Percentiles rank a stretch among this genome's conserved stretches.
Conservation (phyloP, 2,888 invertebrate genomes). For the Scaptomyza polygonia region DNA sequence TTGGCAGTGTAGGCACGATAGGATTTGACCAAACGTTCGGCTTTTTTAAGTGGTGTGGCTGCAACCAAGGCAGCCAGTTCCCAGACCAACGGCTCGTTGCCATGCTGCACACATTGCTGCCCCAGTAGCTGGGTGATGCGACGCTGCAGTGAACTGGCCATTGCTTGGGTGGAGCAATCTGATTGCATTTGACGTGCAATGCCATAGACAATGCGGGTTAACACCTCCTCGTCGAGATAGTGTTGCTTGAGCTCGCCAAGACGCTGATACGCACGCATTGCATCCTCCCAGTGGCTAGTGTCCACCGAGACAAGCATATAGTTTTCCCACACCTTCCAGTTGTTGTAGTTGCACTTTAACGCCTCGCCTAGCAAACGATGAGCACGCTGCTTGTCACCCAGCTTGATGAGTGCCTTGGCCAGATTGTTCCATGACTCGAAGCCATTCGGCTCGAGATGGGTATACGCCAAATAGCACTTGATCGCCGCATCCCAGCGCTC, state of each 20-base stretch:
- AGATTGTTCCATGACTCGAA: slow-evolving; percentile 99
- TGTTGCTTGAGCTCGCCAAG: slow-evolving; percentile 93
- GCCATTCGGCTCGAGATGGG: slow-evolving; percentile 93
- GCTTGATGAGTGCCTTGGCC: slow-evolving; percentile 95
- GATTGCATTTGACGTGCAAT: slow-evolving; percentile 88
- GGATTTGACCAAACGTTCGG: slow-evolving; percentile 91
- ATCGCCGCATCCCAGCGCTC: slow-evolving; percentile 94
- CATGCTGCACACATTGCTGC: slow-evolving; percentile 84
- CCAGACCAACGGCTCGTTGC: slow-evolving; percentile 91
- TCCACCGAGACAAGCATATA: slow-evolving; percentile 94
- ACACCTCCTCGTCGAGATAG: slow-evolving; percentile 91
- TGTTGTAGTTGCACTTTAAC: slow-evolving; percentile 95
- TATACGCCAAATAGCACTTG: slow-evolving; percentile 93
- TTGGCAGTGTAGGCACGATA: slow-evolving; percentile 90
- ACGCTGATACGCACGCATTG: slow-evolving; percentile 92
- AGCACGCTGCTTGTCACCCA: slow-evolving; percentile 93
- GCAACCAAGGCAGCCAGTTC: slow-evolving; percentile 91
- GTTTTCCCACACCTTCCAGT: slow-evolving; percentile 97
- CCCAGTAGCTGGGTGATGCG: slow-evolving; percentile 80
- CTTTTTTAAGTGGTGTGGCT: slow-evolving; percentile 86
- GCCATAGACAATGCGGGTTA: slow-evolving; percentile 89
- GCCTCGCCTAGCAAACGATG: slow-evolving; percentile 94
- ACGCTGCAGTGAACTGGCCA: slow-evolving; percentile 80
- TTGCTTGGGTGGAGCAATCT: slow-evolving; percentile 87
- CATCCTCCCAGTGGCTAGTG: slow-evolving; percentile 93